These are phyloP conservation scores for Brienomyrus longianalis DNA, from an alignment of 2,113 vertebrate species.

Conservation along the genomic window DNA sequence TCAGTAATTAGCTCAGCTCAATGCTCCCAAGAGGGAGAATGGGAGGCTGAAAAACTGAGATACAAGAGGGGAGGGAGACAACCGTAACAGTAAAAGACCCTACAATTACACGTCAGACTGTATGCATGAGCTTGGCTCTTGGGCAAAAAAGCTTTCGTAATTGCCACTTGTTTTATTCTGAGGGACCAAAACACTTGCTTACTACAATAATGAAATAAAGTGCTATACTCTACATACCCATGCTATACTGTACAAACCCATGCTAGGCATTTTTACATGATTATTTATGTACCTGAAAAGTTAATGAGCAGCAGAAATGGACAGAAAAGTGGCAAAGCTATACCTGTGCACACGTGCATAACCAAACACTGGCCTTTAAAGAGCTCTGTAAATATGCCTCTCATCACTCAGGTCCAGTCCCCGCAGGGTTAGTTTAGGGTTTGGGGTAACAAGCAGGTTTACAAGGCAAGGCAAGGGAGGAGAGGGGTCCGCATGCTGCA, in stretches of 20 bases:
- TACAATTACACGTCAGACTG: constrained; percentile 42
- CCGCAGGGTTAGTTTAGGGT: not conserved
- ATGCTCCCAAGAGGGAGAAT: not conserved
- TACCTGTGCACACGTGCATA: not conserved
- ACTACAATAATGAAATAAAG: constrained; percentile 49
- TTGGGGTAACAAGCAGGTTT: not conserved
- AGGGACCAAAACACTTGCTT: constrained; percentile 39
- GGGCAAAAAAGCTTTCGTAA: constrained; percentile 41
- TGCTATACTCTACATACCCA: constrained; percentile 33
- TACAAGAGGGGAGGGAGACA: constrained; percentile 5
- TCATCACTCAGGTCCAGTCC: not conserved
- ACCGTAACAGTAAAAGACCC: constrained; percentile 9
- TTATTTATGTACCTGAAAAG: constrained; percentile 47
- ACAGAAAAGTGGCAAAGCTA: not conserved
- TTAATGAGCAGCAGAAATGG: constrained; percentile 40
- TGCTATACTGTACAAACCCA: constrained; percentile 34
- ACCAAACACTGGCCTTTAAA: not conserved
- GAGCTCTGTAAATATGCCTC: not conserved
- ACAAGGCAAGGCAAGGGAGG: constrained; percentile 2
- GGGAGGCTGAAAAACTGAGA: not conserved
- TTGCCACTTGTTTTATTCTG: constrained; percentile 29
- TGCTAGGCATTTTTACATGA: constrained; percentile 31
- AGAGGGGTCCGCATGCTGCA: constrained; percentile 29
- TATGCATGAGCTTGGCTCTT: constrained; percentile 22
- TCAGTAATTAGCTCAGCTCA: not conserved